Base-by-base conservation (phyloP, 1,140 invertebrate genomes). In the Dreissena polymorpha region DNA sequence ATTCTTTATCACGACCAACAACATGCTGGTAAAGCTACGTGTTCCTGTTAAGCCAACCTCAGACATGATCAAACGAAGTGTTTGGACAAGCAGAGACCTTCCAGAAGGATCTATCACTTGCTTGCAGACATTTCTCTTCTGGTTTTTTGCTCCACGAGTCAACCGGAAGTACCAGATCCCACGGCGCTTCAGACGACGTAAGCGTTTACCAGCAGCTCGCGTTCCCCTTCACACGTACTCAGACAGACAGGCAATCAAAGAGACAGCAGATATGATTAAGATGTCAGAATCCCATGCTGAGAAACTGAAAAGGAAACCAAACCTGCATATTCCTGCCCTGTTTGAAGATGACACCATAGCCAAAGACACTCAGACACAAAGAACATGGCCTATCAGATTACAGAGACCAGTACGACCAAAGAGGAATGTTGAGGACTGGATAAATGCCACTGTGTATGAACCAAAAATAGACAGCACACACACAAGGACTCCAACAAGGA, bases 91-190 rank as follows among this genome's bases (percentile, higher is more conserved):
- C 8, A 85, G 77, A 60, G 85, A 88, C 49, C 80, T 91, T 39
- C 87, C 90, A n/a, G 88, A 89, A 18, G 86, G 87, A 14, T 81
- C 87, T n/a, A 86, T 90, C 5, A 89, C 89, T 57, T 91, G 88
- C 63, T 65, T 91, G 29, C 85, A 87, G 51, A 91, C 87, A 12
- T 88, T 90, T 21, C 82, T 90, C 18, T 87, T 90, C 76, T 91
- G 90, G 90, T 90, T 86, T 57, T 90, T 88, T 50, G 49, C 72
- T 21, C 85, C 85, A 25, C 60, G 83, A 53, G 29, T 83, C 27
- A 69, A 63, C 16, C 50, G 60, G 13, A 84, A 83, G 67, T 78
- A 71, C 55, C 21, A 16, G 3, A 55, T 75, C 0, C 69, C 64
- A 10, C 25, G 27, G 23, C 55, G 63, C 57, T 51, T 65, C 51